phyloP scores from a whole-genome alignment of 2,797 vertebrate genomes.

The Podargus strigoides region DNA sequence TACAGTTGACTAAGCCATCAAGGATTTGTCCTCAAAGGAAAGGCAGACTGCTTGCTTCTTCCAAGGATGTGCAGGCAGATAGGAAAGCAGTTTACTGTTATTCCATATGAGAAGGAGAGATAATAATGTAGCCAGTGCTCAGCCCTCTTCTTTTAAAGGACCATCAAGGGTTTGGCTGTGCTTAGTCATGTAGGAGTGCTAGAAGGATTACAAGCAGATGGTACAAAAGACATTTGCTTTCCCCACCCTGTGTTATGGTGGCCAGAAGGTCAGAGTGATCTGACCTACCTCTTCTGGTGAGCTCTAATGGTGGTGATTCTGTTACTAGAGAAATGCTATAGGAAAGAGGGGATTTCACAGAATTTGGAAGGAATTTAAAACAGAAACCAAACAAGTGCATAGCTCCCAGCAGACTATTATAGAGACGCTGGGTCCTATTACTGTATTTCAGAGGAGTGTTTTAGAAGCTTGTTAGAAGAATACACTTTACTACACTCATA shows the following conservation, averaged over 20 bases:
- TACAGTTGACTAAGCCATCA: neutral
- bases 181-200: neutral
- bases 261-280: neutral
- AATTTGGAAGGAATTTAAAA: neutral
- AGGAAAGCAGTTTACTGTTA: neutral
- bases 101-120: neutral
- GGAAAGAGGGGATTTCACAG: neutral
- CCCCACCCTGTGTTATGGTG: neutral
- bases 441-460: neutral
- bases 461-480: conserved; percentile 23
- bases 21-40: neutral
- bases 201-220: neutral
- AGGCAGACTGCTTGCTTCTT: neutral
- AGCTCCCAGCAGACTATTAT: neutral
- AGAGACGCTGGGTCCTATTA: neutral
- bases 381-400: neutral
- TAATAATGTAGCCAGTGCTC: neutral
- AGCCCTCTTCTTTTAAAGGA: neutral
- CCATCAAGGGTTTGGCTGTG: neutral
- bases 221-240: neutral
- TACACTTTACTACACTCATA: neutral
- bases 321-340: neutral
- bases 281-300: neutral
- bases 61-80: neutral
- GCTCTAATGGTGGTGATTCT: neutral